A percentile compares a stretch with the other conserved stretches of the same genome.
phyloP scores from a whole-genome alignment of 2,113 vertebrate species.

The Gymnarchus niloticus region DNA sequence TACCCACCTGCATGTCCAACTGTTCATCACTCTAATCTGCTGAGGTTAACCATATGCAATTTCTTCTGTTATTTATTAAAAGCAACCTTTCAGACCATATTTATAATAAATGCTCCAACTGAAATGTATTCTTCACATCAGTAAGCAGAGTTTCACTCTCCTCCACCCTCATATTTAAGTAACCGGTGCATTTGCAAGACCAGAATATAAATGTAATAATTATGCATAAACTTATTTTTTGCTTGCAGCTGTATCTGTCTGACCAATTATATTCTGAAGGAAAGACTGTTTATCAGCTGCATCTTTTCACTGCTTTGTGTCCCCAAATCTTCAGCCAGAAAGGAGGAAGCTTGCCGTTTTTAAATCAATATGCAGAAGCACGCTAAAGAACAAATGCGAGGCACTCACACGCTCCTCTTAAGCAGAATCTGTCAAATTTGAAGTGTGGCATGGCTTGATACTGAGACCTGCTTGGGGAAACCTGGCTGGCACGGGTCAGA shows the following conservation, averaged over 20 bases:
- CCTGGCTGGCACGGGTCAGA: no score
- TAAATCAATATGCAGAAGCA: not conserved
- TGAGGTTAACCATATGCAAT: not conserved
- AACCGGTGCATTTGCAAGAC: not conserved
- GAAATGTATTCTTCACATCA: not conserved
- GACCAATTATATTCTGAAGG: not conserved
- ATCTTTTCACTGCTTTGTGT: not conserved
- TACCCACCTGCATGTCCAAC: not conserved
- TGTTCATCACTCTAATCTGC: not conserved
- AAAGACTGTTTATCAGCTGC: not conserved
- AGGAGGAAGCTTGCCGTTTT: not conserved
- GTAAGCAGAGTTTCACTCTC: not conserved
- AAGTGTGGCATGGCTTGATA: not conserved
- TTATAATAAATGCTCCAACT: not conserved
- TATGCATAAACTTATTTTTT: not conserved
- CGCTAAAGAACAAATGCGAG: not conserved
- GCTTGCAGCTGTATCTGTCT: not conserved
- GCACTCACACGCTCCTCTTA: not conserved
- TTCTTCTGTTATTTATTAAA: not conserved
- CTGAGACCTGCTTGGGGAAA: not conserved
- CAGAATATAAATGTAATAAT: not conserved
- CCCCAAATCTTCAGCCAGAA: not conserved
- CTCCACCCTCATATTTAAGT: not conserved
- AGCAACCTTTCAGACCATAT: not conserved
- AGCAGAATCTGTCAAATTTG: not conserved